Evolutionary conservation across 2,797 vertebrate species (phyloP).

Genomic region (Syngnathus acus): DNA sequence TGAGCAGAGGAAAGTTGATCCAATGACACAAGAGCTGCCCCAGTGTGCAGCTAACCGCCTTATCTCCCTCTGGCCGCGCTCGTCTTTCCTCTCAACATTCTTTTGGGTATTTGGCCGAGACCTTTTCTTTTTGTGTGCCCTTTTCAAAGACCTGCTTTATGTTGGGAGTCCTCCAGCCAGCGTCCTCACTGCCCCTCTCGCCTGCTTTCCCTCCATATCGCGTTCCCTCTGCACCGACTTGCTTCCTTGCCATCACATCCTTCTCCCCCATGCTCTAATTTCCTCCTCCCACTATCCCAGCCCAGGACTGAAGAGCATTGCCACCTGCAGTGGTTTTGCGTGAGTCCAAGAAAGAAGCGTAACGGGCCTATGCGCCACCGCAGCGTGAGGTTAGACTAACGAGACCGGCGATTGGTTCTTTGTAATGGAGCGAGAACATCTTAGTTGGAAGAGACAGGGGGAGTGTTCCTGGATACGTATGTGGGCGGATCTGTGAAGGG

Average conservation of each 20-base stretch:
- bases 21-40: constrained; percentile 64
- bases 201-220: constrained; percentile 16
- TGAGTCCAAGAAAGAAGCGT: neutral
- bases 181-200: constrained; percentile 16
- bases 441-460: constrained; percentile 49
- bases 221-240: constrained; percentile 13
- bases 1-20: constrained; percentile 56
- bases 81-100: constrained; percentile 72
- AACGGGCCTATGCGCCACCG: constrained; percentile 14
- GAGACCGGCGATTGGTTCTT: constrained; percentile 44
- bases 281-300: constrained; percentile 17
- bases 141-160: constrained; percentile 71
- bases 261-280: constrained; percentile 22
- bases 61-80: constrained; percentile 65
- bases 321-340: constrained; percentile 37
- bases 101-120: constrained; percentile 73
- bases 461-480: constrained; percentile 36
- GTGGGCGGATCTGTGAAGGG: constrained; percentile 41
- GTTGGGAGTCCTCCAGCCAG: constrained; percentile 50
- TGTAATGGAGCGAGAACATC: constrained; percentile 31
- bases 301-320: constrained; percentile 14
- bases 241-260: constrained; percentile 14
- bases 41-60: constrained; percentile 67
- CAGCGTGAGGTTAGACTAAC: constrained; percentile 37
- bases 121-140: constrained; percentile 71